These are phyloP conservation scores for Peromyscus attwateri DNA, from an alignment of 2,797 vertebrate genomes.

Conservation along the genomic window DNA sequence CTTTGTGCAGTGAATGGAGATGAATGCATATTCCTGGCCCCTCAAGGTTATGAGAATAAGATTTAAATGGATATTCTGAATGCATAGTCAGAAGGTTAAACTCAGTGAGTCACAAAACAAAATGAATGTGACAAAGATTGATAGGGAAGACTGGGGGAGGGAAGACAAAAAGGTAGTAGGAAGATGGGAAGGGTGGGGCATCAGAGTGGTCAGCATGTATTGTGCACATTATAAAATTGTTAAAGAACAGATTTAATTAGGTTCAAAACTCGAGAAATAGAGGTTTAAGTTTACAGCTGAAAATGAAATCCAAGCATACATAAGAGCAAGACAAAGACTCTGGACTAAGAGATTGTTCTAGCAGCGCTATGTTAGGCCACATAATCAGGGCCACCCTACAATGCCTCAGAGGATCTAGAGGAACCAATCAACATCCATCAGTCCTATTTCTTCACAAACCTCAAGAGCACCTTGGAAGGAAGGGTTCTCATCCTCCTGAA, in stretches of 20 bases:
- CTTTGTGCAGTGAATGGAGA: neutral
- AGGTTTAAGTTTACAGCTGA: neutral
- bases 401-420: neutral
- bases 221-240: neutral
- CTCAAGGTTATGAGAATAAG: neutral
- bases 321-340: neutral
- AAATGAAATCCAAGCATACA: slow-evolving; percentile 12
- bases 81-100: neutral
- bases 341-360: neutral
- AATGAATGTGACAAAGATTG: neutral
- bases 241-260: neutral
- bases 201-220: too few species aligned
- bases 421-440: neutral
- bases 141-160: neutral
- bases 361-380: neutral
- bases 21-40: neutral
- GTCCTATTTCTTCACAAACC: neutral
- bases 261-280: neutral
- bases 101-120: neutral
- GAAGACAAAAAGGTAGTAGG: too few species aligned
- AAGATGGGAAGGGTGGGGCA: too few species aligned
- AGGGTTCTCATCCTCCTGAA: neutral
- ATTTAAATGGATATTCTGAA: neutral
- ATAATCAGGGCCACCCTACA: neutral
- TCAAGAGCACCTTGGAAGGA: slow-evolving; percentile 8